Conservation (phyloP, 2,888 invertebrate genomes). For the Chymomyza amoena region DNA sequence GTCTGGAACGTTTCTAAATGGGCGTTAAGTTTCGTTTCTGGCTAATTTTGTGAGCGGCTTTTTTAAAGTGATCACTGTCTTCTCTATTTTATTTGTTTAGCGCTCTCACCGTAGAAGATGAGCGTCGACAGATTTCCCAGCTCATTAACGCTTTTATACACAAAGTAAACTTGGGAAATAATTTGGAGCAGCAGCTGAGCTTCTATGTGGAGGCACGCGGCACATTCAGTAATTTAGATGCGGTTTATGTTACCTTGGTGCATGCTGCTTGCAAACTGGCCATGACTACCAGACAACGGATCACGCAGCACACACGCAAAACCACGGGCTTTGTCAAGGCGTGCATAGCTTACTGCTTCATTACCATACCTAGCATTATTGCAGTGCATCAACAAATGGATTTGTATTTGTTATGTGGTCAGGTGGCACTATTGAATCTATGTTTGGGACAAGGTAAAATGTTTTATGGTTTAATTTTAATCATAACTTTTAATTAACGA, state of each 20-base stretch:
- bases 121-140: constrained; percentile 90
- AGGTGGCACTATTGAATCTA: constrained; percentile 92
- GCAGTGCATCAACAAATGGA: constrained; percentile 89
- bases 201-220: constrained; percentile 96
- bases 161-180: constrained; percentile 89
- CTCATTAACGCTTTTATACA: constrained; percentile 90
- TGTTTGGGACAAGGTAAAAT: constrained; percentile 87
- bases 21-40: too few relatives aligned
- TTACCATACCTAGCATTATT: constrained; percentile 96
- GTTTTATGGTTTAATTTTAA: not conserved
- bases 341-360: constrained; percentile 96
- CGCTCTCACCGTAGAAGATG: constrained; percentile 94
- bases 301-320: constrained; percentile 87
- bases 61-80: too few relatives aligned
- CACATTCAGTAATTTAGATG: constrained; percentile 93
- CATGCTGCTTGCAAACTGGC: constrained; percentile 92
- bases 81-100: constrained; percentile 78
- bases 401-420: constrained; percentile 91
- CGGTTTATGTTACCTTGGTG: constrained; percentile 90
- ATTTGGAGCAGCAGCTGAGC: constrained; percentile 93
- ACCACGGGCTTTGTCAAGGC: constrained; percentile 93
- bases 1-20: too few relatives aligned
- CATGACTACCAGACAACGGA: constrained; percentile 84
- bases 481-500: not conserved
- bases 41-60: too few relatives aligned